Conservation (phyloP, 2,113 vertebrate species). For the Oreotrochilus melanogaster region DNA sequence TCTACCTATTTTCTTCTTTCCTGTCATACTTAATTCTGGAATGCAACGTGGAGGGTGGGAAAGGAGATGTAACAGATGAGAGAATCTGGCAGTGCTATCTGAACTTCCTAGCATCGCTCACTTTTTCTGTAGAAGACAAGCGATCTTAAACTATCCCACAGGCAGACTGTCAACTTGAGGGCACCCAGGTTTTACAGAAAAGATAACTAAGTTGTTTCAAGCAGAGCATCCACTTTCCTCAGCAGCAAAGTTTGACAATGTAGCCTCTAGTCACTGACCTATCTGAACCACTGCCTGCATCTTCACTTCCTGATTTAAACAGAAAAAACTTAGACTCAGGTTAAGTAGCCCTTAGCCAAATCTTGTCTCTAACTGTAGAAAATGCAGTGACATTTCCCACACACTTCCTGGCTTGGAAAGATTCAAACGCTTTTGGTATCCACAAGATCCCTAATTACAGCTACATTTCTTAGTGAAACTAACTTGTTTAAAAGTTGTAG, state of each 20-base stretch:
- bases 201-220: neutral
- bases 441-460: neutral
- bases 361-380: neutral
- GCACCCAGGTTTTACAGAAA: neutral
- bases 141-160: neutral
- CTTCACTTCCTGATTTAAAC: neutral
- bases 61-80: fast-evolving
- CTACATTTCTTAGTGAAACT: neutral
- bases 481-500: neutral
- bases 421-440: neutral
- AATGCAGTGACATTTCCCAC: neutral
- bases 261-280: neutral
- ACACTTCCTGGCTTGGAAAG: neutral
- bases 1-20: fast-evolving
- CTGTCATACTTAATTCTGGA: neutral
- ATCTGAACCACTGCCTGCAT: neutral
- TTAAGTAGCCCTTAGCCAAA: neutral
- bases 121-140: neutral
- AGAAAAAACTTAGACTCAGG: neutral
- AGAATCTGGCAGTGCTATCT: neutral
- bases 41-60: neutral
- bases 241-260: neutral
- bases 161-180: neutral
- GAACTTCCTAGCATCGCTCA: neutral
- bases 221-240: neutral